phyloP scores from a whole-genome alignment of 2,797 vertebrate genomes.

The Peromyscus eremicus region DNA sequence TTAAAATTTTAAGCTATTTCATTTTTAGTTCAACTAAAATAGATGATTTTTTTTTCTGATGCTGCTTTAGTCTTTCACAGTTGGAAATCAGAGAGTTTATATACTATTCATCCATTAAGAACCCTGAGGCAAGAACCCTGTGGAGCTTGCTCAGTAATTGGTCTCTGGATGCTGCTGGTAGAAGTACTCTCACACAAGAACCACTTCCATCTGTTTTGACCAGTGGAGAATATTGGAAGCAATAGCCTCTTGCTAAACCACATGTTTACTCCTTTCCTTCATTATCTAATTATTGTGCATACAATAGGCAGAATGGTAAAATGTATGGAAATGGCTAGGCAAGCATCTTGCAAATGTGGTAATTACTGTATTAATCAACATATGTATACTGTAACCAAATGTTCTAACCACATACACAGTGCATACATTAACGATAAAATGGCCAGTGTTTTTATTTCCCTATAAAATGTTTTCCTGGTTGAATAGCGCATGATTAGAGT shows the following conservation, averaged over 20 bases:
- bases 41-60: constrained; percentile 85
- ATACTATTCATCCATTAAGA: constrained; percentile 91
- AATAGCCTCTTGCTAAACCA: constrained; percentile 74
- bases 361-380: constrained; percentile 77
- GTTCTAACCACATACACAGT: constrained; percentile 60
- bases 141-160: constrained; percentile 88
- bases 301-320: constrained; percentile 59
- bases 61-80: constrained; percentile 86
- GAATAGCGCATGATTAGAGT: neutral
- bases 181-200: constrained; percentile 83
- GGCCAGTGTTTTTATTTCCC: neutral
- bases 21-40: constrained; percentile 84
- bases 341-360: constrained; percentile 66
- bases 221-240: constrained; percentile 79
- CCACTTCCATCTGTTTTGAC: constrained; percentile 85
- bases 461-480: neutral
- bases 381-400: constrained; percentile 70
- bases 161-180: constrained; percentile 87
- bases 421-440: constrained; percentile 48
- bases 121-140: constrained; percentile 86
- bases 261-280: constrained; percentile 65
- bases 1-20: constrained; percentile 78
- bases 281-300: constrained; percentile 77
- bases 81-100: constrained; percentile 87
- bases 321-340: constrained; percentile 67